Conservation (phyloP, 2,113 vertebrate species). For the Nanger granti region DNA sequence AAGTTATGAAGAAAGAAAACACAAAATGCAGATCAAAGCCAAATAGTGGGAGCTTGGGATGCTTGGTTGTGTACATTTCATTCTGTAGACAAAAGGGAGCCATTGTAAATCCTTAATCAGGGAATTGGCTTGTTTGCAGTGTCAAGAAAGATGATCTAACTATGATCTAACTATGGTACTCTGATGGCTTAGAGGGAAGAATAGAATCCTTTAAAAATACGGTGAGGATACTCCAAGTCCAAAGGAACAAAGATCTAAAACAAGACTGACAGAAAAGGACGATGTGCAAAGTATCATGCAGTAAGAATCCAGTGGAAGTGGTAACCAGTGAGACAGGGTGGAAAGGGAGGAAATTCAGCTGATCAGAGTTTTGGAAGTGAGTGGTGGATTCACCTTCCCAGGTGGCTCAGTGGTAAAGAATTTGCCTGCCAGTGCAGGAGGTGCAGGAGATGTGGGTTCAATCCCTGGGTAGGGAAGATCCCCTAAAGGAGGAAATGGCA, state of each 20-base stretch:
- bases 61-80: not conserved
- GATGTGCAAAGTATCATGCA: not conserved
- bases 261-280: not conserved
- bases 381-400: not conserved
- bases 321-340: not conserved
- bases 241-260: not conserved
- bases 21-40: not conserved
- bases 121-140: not conserved
- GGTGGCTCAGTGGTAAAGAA: not conserved
- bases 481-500: not conserved
- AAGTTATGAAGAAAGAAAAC: not conserved
- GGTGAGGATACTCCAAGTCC: not conserved
- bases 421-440: not conserved
- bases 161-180: not conserved
- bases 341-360: not conserved
- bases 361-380: not conserved
- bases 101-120: not conserved
- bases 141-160: slow-evolving; percentile 1
- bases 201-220: not conserved
- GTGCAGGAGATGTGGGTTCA: not conserved
- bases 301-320: not conserved
- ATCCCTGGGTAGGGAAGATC: not conserved
- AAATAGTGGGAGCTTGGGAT: not conserved
- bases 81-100: not conserved
- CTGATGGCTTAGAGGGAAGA: not conserved